Percentiles rank a stretch among this genome's conserved stretches.
Evolutionary conservation across 2,113 vertebrate species (phyloP).

Genomic region (Leptodactylus fuscus): DNA sequence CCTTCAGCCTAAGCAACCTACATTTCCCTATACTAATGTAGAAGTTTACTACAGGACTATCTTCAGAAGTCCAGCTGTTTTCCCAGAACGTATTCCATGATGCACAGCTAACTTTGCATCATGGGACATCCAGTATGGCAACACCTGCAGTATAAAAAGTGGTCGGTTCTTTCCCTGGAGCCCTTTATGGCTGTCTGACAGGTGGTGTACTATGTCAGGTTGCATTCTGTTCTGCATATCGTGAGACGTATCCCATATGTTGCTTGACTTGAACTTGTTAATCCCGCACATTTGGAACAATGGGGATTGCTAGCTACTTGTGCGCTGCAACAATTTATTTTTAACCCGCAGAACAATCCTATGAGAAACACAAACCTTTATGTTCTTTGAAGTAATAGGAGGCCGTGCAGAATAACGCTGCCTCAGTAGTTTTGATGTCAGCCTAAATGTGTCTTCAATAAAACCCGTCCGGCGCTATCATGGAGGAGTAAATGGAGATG

Average conservation of each 20-base stretch:
- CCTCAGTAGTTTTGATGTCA: slow-evolving; percentile 47
- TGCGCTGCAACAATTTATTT: neutral
- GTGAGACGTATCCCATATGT: neutral
- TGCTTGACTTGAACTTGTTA: neutral
- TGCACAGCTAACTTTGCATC: neutral
- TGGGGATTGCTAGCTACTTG: slow-evolving; percentile 17
- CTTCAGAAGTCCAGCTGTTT: neutral
- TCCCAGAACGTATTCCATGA: neutral
- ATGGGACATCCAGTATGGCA: neutral
- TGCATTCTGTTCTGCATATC: slow-evolving; percentile 4
- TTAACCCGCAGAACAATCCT: slow-evolving; percentile 5
- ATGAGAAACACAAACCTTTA: slow-evolving; percentile 22
- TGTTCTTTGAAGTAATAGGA: slow-evolving; percentile 5
- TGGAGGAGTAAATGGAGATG: slow-evolving; percentile 45
- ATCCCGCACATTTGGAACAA: slow-evolving; percentile 30
- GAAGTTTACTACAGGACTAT: neutral
- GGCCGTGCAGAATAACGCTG: slow-evolving; percentile 25
- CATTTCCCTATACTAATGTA: too few species aligned
- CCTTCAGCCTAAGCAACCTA: neutral
- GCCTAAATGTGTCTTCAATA: slow-evolving; percentile 49
- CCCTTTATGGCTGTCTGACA: neutral
- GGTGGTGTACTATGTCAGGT: slow-evolving; percentile 17
- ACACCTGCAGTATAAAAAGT: neutral
- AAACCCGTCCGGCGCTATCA: slow-evolving; percentile 19
- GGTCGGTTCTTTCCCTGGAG: neutral